Conservation (phyloP, 2,888 invertebrate species). For the Apamea anceps region DNA sequence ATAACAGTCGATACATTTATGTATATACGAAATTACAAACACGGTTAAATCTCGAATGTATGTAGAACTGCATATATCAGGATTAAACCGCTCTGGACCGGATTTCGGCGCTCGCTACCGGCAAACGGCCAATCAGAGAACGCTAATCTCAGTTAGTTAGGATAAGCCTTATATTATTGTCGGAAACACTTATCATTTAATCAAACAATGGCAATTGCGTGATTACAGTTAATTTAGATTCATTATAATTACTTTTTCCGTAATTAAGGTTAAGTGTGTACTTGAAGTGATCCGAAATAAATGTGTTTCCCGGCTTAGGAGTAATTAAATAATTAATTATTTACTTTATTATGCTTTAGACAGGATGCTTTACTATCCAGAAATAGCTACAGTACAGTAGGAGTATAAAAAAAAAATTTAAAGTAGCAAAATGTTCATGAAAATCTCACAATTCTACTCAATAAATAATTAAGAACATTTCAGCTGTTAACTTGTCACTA, state of each 20-base stretch:
- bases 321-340: constrained; percentile 37
- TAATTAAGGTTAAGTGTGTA: not conserved
- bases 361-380: constrained; percentile 27
- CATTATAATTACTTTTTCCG: not conserved
- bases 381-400: constrained; percentile 1
- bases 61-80: constrained; percentile 77
- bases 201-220: constrained; percentile 42
- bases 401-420: constrained; percentile 7
- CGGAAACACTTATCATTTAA: constrained; percentile 51
- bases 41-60: constrained; percentile 68
- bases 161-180: constrained; percentile 65
- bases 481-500: constrained; percentile 3
- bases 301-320: constrained; percentile 13
- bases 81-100: constrained; percentile 72
- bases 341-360: constrained; percentile 44
- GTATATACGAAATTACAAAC: constrained; percentile 37
- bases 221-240: constrained; percentile 31
- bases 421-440: not conserved
- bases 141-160: constrained; percentile 70
- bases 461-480: constrained; percentile 23
- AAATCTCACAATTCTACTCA: constrained; percentile 26
- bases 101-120: constrained; percentile 72
- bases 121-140: constrained; percentile 73
- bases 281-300: constrained; percentile 12
- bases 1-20: constrained; percentile 18